Base-by-base conservation (phyloP, 2,113 vertebrate genomes). In the Sorex araneus region DNA sequence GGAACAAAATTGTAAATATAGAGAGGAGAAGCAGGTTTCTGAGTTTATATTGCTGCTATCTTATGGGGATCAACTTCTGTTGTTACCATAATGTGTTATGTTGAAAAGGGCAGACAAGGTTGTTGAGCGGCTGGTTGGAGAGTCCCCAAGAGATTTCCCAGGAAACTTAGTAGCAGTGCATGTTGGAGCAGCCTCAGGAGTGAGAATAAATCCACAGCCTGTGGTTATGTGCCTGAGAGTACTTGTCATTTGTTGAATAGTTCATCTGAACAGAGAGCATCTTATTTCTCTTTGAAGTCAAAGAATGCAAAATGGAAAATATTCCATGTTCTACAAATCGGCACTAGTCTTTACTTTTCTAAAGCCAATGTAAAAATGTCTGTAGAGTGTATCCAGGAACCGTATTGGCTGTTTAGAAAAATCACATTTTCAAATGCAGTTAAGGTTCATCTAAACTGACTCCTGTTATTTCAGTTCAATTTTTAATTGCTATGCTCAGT, bases 71-170 rank as follows among this genome's bases (percentile, higher is more conserved):
- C 63, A 74, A 54, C 73, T 93, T 97, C 93, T 27, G 3, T 94
- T 90, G 32, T 85, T 96, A 74, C 47, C 77, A 85, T 92, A 94
- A 96, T 93, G 84, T 91, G 36, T 84, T 94, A 95, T 93, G 63
- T 87, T 92, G 90, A 94, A 92, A 94, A 91, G 88, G 57, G 36
- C 76, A 93, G 92, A 47, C 60, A 36, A 43, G 83, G 36, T 78
- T 95, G 76, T 83, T 80, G 75, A 89, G 94, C 60, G 67, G 87
- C 87, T 93, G 80, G 70, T 64, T 0, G 0, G 94, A 77, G 80
- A 47, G 71, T 89, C 64, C 64, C 76, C 28, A 1, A 50, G 90
- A 95, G 94, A 83, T 25, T 76, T 82, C 7, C 50, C 13, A 21
- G 63, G 84, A 94, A 67, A 85, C 34, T 77, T n/a, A 73, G 86